Evolutionary conservation across 2,113 vertebrate genomes (phyloP).

Genomic region (Lonchura striata): DNA sequence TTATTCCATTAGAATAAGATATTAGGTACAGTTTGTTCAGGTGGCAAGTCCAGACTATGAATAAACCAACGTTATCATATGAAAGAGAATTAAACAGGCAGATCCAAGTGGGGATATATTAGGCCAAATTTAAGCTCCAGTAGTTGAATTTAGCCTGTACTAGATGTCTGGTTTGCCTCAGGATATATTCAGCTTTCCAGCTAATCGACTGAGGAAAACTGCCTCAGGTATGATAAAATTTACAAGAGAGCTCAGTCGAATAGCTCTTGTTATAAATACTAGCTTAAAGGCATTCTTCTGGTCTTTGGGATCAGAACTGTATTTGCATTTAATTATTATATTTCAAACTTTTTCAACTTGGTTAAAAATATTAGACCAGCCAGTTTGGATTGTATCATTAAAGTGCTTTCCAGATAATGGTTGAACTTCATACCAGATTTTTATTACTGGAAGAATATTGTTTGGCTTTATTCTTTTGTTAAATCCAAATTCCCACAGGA

Average conservation of each 20-base stretch:
- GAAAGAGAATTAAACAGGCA: conserved; percentile 87
- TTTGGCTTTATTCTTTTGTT: not conserved
- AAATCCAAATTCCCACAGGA: not conserved
- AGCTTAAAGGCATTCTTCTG: conserved; percentile 81
- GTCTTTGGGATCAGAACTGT: conserved; percentile 71
- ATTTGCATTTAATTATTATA: conserved; percentile 84
- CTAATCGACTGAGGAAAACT: conserved; percentile 78
- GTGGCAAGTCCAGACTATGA: conserved; percentile 72
- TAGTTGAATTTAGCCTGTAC: conserved; percentile 87
- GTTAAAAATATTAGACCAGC: conserved; percentile 65
- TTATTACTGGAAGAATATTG: not conserved
- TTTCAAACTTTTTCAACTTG: conserved; percentile 73
- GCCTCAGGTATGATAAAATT: conserved; percentile 88
- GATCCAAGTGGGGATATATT: conserved; percentile 93
- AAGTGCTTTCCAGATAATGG: not conserved
- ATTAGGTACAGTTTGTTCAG: conserved; percentile 71
- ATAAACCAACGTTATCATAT: conserved; percentile 77
- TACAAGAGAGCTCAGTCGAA: conserved; percentile 79
- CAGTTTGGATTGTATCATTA: conserved; percentile 51
- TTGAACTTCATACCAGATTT: not conserved
- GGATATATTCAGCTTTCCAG: conserved; percentile 81
- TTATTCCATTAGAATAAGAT: conserved; percentile 70
- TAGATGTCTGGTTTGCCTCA: conserved; percentile 84
- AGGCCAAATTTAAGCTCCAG: conserved; percentile 87
- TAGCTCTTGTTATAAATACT: conserved; percentile 83